Percentiles rank a stretch among this genome's conserved stretches.
Evolutionary conservation across 2,888 invertebrate species (phyloP).

Genomic region (Galeopsomyia nigrocyanea): DNA sequence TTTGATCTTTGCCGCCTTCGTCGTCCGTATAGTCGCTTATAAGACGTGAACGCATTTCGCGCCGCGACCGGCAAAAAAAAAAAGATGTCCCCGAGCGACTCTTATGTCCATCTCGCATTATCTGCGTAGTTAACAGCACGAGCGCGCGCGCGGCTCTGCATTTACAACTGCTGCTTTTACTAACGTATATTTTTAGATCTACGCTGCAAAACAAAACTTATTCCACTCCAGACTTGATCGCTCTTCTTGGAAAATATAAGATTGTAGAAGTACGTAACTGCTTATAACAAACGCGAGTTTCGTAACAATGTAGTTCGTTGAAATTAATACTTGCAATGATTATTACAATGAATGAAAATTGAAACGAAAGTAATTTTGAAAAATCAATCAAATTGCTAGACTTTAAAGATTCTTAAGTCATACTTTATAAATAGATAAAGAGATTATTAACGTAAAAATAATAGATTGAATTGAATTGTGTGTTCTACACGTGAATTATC

Average conservation of each 20-base stretch:
- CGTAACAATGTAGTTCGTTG: neutral
- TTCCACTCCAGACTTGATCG: neutral
- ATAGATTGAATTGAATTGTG: too few relatives aligned
- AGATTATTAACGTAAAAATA: too few relatives aligned
- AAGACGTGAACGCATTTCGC: constrained; percentile 24
- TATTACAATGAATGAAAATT: too few relatives aligned
- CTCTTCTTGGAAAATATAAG: neutral
- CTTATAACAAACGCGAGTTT: neutral
- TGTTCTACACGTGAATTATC: too few relatives aligned
- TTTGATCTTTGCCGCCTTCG: constrained; percentile 46
- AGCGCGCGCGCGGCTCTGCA: constrained; percentile 49
- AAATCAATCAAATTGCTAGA: too few relatives aligned
- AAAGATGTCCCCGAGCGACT: constrained; percentile 37
- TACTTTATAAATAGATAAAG: too few relatives aligned
- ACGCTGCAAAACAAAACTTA: neutral
- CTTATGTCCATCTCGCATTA: constrained; percentile 47
- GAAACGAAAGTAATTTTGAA: too few relatives aligned
- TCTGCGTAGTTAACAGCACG: constrained; percentile 51
- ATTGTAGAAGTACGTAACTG: neutral
- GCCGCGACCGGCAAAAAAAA: constrained; percentile 32
- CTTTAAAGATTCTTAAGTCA: too few relatives aligned
- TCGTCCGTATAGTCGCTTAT: constrained; percentile 20
- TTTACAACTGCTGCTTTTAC: constrained; percentile 45
- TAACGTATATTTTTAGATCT: constrained; percentile 9
- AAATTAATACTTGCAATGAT: neutral